Evolutionary conservation across 2,888 invertebrate species (phyloP), one percentile per base, ranked within the genome.

Genomic region (Drosophila subquinaria): DNA sequence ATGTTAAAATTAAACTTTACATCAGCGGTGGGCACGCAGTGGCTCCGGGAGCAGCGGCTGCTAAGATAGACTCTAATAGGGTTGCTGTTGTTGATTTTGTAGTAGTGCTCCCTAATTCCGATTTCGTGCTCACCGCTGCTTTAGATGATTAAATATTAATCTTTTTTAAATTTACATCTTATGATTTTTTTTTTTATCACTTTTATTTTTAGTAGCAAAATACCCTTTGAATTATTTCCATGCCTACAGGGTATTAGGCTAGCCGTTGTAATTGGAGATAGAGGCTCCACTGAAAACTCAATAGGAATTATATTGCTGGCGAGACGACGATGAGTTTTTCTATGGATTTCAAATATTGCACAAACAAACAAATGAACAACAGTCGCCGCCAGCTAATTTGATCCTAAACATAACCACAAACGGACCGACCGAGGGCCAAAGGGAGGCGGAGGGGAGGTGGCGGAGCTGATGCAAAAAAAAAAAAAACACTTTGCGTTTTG

Each of bases 391-490:
- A 79, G 67, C 72, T 75, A 83, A 76, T 78, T 79, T 75, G 71
- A 79, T 76, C 81, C 79, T 81, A 77, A 85, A 78, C 82, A 82
- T 83, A 84, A 77, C 72, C 74, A 71, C 78, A 84, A 83, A 69
- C 20, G 56, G 17, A 27, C 8, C n/a, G 8, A 27, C n/a, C 20
- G 8, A 1, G 10, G 17, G 8, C 8, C 20, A 48, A 30, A 55
- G 59, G 38, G 57, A 42, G 50, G 33, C 23, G 35, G 61, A 40
- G 50, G 33, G 20, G 20, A 23, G 15, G 23, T 4, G 23, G 36
- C 9, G 42, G 20, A 59, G 30, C 23, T 36, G 56, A 40, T 45
- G 74, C 67, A 17, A 17, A 17, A 36, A 48, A 47, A 52, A 55
- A 23, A 65, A 60, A 66, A 72, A 76, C 73, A 76, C 62, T 69